Evolutionary conservation across 1,140 invertebrate species (phyloP).

Genomic region (Tetranychus urticae): DNA sequence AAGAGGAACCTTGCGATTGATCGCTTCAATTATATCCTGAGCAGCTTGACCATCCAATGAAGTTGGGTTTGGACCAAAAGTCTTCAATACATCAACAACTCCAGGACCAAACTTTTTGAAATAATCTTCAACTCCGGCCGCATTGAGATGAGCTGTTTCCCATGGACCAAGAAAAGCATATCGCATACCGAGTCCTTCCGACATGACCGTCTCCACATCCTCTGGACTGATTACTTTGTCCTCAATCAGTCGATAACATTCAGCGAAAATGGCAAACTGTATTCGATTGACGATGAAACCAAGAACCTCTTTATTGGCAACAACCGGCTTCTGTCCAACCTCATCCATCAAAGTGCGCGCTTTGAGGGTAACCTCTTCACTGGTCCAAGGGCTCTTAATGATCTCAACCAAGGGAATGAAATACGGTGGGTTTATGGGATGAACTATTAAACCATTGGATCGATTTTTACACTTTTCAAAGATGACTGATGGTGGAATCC

Average conservation of each 20-base stretch:
- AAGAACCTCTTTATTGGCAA: conserved; percentile 54
- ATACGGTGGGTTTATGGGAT: conserved; percentile 90
- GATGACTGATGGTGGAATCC: conserved; percentile 61
- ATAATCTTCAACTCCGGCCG: conserved; percentile 53
- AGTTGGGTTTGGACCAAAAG: no score
- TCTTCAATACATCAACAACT: conserved; percentile 27
- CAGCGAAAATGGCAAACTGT: conserved; percentile 84
- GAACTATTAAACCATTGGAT: conserved; percentile 48
- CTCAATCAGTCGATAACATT: conserved; percentile 66
- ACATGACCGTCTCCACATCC: conserved; percentile 80
- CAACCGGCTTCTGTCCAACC: conserved; percentile 71
- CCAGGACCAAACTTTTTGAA: conserved; percentile 36
- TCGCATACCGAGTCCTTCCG: conserved; percentile 75
- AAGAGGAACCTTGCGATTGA: no score
- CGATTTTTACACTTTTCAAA: conserved; percentile 48
- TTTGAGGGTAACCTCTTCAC: conserved; percentile 35
- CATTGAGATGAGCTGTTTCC: conserved; percentile 83
- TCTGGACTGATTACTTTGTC: conserved; percentile 55
- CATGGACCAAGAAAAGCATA: conserved; percentile 83
- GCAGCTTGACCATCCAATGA: no score
- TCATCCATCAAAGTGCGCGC: conserved; percentile 53
- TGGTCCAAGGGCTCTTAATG: conserved; percentile 66
- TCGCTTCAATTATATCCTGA: no score
- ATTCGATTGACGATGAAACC: conserved; percentile 85
- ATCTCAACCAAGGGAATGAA: conserved; percentile 82